Percentiles rank a stretch among this genome's conserved stretches.
These are phyloP conservation scores for Caenorhabditis drosophilae DNA, from an alignment of 2,888 invertebrate species.

Conservation along the genomic window DNA sequence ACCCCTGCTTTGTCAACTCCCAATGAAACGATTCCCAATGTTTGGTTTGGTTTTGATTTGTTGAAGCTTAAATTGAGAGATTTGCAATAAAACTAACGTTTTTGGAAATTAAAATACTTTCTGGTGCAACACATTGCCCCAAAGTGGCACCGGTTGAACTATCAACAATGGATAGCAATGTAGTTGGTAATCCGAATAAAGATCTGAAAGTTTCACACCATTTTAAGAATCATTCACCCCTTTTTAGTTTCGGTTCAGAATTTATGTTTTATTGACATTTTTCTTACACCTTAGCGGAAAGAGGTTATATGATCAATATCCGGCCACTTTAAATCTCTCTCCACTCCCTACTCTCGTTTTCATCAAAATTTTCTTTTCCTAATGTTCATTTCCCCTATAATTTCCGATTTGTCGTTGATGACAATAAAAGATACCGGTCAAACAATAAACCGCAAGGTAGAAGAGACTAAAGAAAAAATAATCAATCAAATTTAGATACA, in stretches of 20 bases:
- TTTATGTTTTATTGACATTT: neutral
- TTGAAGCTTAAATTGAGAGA: too few species aligned
- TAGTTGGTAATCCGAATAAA: slow-evolving; percentile 34
- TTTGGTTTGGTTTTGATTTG: slow-evolving; percentile 24
- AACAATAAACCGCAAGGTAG: too few species aligned
- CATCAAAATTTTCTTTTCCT: neutral
- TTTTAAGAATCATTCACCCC: neutral
- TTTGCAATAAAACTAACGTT: too few species aligned
- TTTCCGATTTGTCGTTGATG: neutral
- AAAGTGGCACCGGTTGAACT: slow-evolving; percentile 49
- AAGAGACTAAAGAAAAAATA: too few species aligned
- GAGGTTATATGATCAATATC: too few species aligned
- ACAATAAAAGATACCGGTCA: too few species aligned
- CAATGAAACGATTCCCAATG: slow-evolving; percentile 58
- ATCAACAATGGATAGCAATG: slow-evolving; percentile 46
- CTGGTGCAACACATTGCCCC: slow-evolving; percentile 46
- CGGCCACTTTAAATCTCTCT: too few species aligned
- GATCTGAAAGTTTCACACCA: too few species aligned
- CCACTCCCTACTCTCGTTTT: too few species aligned
- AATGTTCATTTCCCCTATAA: neutral
- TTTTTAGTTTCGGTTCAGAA: neutral
- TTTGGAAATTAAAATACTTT: too few species aligned
- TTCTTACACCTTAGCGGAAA: too few species aligned
- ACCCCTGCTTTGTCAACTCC: slow-evolving; percentile 44
- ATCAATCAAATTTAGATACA: too few species aligned